phyloP scores from a whole-genome alignment of 2,113 vertebrate genomes.

The Pteronura brasiliensis region DNA sequence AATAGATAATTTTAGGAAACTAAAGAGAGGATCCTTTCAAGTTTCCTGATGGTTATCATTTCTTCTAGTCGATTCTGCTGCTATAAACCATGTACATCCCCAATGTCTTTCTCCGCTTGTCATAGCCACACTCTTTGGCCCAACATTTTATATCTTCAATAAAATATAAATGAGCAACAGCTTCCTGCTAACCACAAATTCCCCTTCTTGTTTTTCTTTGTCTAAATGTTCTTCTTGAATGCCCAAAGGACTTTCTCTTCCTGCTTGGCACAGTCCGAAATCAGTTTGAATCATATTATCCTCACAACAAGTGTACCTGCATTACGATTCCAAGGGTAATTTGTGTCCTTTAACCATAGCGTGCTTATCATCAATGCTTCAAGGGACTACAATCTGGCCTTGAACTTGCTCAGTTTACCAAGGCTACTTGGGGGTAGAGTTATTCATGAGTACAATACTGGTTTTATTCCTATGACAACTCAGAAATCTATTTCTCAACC shows the following conservation, averaged over 20 bases:
- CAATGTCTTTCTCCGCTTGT: conserved; percentile 14
- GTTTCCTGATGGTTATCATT: neutral
- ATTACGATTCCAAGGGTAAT: conserved; percentile 82
- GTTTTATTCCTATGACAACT: conserved; percentile 67
- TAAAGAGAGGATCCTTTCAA: neutral
- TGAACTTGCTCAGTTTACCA: conserved; percentile 63
- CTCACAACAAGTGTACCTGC: conserved; percentile 78
- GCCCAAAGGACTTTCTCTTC: conserved; percentile 80
- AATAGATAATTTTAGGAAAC: conserved; percentile 9
- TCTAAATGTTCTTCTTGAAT: conserved; percentile 84
- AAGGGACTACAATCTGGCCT: conserved; percentile 74
- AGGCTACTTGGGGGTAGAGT: conserved; percentile 56
- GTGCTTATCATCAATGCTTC: conserved; percentile 74
- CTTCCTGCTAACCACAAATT: conserved; percentile 77
- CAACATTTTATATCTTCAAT: conserved; percentile 66
- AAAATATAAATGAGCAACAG: conserved; percentile 77
- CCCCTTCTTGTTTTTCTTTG: conserved; percentile 79
- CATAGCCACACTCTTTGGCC: conserved; percentile 21
- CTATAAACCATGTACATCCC: conserved; percentile 38
- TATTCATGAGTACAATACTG: conserved; percentile 55
- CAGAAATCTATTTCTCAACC: conserved; percentile 66
- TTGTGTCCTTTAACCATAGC: conserved; percentile 74
- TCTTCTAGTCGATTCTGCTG: neutral
- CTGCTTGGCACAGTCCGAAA: conserved; percentile 80
- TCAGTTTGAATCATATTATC: conserved; percentile 83